Conservation (phyloP, 2,888 invertebrate species). For the Pheosia tremula region DNA sequence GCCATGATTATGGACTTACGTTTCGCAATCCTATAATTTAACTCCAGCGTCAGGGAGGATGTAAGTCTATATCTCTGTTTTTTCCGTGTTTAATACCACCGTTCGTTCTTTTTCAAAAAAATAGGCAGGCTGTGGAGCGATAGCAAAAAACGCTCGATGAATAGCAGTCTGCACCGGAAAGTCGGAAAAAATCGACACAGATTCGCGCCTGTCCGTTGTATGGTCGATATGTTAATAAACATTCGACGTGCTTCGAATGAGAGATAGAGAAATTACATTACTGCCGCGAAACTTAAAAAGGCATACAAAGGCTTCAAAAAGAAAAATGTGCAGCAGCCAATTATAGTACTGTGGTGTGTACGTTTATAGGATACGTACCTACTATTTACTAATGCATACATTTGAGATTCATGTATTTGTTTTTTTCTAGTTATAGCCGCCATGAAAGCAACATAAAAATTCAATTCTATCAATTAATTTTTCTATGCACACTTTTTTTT, state of each 20-base stretch:
- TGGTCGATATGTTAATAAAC: constrained; percentile 80
- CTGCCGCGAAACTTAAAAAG: constrained; percentile 31
- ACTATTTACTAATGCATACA: no score
- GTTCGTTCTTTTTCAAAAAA: constrained; percentile 45
- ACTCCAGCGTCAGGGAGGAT: constrained; percentile 27
- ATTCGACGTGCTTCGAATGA: constrained; percentile 72
- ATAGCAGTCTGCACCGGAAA: constrained; percentile 67
- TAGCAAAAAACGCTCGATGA: constrained; percentile 61
- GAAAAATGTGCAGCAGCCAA: constrained; percentile 29
- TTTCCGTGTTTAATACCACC: constrained; percentile 46
- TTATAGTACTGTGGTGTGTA: constrained; percentile 19
- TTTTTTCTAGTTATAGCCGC: constrained; percentile 16
- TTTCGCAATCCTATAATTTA: constrained; percentile 15
- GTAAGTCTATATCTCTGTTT: constrained; percentile 35
- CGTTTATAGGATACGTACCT: no score
- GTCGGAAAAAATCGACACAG: constrained; percentile 67
- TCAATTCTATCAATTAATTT: no score
- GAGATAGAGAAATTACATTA: constrained; percentile 52
- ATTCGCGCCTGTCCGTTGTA: constrained; percentile 68
- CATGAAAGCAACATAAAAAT: constrained; percentile 12
- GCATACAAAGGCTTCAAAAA: constrained; percentile 43
- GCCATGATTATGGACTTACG: constrained; percentile 12
- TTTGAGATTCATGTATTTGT: no score
- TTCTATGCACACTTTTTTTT: no score
- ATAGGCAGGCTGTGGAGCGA: constrained; percentile 46